Percentiles rank a stretch among this genome's conserved stretches.
Evolutionary conservation across 2,888 invertebrate genomes (phyloP).

Genomic region (Melieria omissa): DNA sequence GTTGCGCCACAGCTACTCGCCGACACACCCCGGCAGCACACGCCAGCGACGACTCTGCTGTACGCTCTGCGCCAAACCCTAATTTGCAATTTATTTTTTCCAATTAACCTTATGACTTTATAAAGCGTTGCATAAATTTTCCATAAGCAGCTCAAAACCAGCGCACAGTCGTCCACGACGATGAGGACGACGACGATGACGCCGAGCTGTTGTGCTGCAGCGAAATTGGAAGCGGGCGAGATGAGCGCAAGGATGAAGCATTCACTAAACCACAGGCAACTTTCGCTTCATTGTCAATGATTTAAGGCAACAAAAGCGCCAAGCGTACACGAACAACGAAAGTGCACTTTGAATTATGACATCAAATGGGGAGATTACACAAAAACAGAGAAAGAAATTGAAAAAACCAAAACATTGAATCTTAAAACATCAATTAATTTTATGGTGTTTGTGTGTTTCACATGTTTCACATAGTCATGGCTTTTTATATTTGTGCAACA

Average conservation of each 20-base stretch:
- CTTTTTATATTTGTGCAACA: no score
- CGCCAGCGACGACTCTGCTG: neutral
- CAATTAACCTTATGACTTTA: conserved; percentile 61
- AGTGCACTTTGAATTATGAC: no score
- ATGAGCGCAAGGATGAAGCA: neutral
- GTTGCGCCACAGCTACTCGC: conserved; percentile 34
- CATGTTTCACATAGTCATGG: no score
- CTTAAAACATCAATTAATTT: no score
- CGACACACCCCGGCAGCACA: neutral
- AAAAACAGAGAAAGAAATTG: neutral
- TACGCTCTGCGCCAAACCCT: conserved; percentile 36
- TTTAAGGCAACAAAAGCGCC: neutral
- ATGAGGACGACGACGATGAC: neutral
- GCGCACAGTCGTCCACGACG: neutral
- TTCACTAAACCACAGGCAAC: neutral
- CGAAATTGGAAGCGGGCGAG: neutral
- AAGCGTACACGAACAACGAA: neutral
- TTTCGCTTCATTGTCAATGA: neutral
- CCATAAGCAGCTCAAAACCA: conserved; percentile 29
- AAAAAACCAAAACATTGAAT: conserved; percentile 1
- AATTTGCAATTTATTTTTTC: conserved; percentile 61
- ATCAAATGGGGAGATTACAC: no score
- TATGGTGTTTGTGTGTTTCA: no score
- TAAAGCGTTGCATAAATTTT: conserved; percentile 58
- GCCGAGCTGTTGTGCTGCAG: no score